Evolutionary conservation across 2,888 invertebrate species (phyloP), one percentile per base, ranked within the genome.

Genomic region (Sabellastarte sp.): DNA sequence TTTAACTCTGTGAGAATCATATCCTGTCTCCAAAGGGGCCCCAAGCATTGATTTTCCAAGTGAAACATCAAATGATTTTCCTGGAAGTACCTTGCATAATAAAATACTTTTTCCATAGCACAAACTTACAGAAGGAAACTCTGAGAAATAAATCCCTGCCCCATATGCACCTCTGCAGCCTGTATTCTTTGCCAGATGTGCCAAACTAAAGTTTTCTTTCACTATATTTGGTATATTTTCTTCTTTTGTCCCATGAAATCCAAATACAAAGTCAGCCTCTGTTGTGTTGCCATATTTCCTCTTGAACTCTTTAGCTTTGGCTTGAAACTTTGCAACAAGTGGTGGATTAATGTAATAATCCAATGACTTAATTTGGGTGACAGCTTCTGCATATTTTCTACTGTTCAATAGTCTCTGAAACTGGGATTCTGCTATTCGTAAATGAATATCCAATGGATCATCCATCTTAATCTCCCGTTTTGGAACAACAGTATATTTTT

Each of bases 221-320:
- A 67, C 51, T 26, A 67, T 65, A 53, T 50, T 29, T 15, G 55
- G 50, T 24, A 65, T 65, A 50, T 63, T 65, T 29, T 61, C 50
- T 26, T 32, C 20, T 10, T 59, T 51, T 30, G 67, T 67, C 2
- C 67, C 67, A 63, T 67, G 67, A 63, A 67, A 67, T 5, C 60
- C 67, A 50, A 67, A 53, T 15, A 67, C 31, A 4, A 24, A 31
- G 50, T 60, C 59, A 0, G 32, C 20, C 3, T 60, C 32, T 20
- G 24, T 32, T n/a, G 26, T 29, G 26, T 52, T 50, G 15, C 41
- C 33, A 50, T 63, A 66, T 32, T 50, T 60, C 29, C 4, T 5
- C 32, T 65, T 55, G 30, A 67, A 32, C 28, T 52, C 57, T 1
- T n/a, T 15, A 32, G 52, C 32, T 32, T 60, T 63, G 5, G 2